A percentile compares a stretch with the other conserved stretches of the same genome.
Evolutionary conservation across 92 coral and sea anemone genomes (phyloP).

Genomic region (Zoanthus sociatus): DNA sequence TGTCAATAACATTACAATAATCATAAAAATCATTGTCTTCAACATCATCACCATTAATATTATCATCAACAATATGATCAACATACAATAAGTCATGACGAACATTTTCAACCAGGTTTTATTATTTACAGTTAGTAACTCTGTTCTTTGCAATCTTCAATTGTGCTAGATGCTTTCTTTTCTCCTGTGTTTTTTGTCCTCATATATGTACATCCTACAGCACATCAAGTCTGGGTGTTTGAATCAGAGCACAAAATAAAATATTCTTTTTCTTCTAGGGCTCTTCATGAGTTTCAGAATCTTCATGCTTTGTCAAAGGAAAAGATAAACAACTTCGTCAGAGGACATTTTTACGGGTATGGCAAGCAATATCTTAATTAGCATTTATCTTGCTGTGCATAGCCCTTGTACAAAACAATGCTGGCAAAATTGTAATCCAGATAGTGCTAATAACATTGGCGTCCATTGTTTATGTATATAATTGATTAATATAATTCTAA

Average conservation of each 20-base stretch:
- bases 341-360: conserved; percentile 99
- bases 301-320: conserved; percentile 96
- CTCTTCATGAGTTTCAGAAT: conserved; percentile 97
- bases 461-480: background rate
- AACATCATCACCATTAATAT: too few relatives aligned
- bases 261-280: conserved; percentile 63
- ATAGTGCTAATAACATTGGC: background rate
- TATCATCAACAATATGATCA: too few relatives aligned
- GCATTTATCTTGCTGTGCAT: background rate
- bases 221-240: too few relatives aligned
- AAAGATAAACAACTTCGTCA: conserved; percentile 91
- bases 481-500: background rate
- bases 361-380: background rate
- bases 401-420: background rate
- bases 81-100: too few relatives aligned
- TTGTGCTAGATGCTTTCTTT: too few relatives aligned
- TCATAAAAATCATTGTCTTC: too few relatives aligned
- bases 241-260: background rate
- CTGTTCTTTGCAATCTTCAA: too few relatives aligned
- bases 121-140: too few relatives aligned
- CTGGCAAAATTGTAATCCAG: background rate
- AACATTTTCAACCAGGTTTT: too few relatives aligned
- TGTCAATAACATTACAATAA: too few relatives aligned
- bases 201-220: too few relatives aligned
- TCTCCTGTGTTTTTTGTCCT: too few relatives aligned